Percentiles rank a stretch among this genome's conserved stretches.
These are phyloP conservation scores for Drosophila sproati DNA, from an alignment of 1,140 invertebrate species.

Conservation along the genomic window DNA sequence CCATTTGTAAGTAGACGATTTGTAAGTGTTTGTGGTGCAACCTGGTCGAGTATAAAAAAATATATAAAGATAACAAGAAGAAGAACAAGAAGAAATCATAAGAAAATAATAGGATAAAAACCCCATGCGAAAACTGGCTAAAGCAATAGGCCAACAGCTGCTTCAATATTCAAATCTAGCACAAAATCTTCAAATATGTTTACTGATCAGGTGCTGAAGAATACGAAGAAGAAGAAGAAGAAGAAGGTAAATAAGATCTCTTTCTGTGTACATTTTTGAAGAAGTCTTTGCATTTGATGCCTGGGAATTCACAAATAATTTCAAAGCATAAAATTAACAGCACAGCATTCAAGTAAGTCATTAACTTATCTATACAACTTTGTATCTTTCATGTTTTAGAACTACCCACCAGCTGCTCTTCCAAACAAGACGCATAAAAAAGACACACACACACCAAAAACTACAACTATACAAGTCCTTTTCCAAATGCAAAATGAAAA, in stretches of 20 bases:
- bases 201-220: neutral
- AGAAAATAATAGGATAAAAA: constrained; percentile 2
- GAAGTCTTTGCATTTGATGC: constrained; percentile 19
- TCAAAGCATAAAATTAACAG: neutral
- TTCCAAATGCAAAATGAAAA: constrained; percentile 13
- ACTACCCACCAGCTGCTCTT: constrained; percentile 77
- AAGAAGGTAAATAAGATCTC: neutral
- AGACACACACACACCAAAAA: neutral
- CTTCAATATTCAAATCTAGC: constrained; percentile 25
- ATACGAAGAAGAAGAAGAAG: too few relatives aligned
- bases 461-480: constrained; percentile 41
- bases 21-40: constrained; percentile 72
- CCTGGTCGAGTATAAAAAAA: constrained; percentile 76
- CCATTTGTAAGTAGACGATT: constrained; percentile 55
- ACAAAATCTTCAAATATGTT: constrained; percentile 6
- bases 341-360: constrained; percentile 18
- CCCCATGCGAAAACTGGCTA: constrained; percentile 27
- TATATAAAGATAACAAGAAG: constrained; percentile 11
- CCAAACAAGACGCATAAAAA: constrained; percentile 51
- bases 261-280: constrained; percentile 13
- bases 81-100: constrained; percentile 15
- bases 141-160: constrained; percentile 43
- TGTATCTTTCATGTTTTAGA: constrained; percentile 45
- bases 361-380: constrained; percentile 32
- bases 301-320: constrained; percentile 16